Conservation (phyloP, 2,113 vertebrate genomes). For the Heterocephalus glaber region DNA sequence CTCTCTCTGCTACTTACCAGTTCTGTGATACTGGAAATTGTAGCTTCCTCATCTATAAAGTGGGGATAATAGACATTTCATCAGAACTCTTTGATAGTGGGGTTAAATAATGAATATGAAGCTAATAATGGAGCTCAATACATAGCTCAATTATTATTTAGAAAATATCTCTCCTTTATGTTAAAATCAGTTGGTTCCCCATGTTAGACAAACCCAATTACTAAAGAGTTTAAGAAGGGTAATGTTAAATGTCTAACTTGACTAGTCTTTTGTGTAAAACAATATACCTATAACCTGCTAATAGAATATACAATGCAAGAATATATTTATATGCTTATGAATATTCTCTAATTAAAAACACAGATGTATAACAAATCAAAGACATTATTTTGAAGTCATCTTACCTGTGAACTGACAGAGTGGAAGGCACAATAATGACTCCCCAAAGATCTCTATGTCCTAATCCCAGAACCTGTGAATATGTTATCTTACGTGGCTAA, state of each 20-base stretch:
- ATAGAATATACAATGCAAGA: background rate
- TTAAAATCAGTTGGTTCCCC: slow-evolving; percentile 34
- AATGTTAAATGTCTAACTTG: slow-evolving; percentile 25
- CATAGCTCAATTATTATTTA: slow-evolving; percentile 9
- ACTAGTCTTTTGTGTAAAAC: background rate
- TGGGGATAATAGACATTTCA: background rate
- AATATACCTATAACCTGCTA: background rate
- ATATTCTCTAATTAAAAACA: slow-evolving; percentile 4
- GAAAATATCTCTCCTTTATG: background rate
- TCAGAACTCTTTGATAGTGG: background rate
- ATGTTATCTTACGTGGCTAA: background rate
- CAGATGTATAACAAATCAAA: background rate
- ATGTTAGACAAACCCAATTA: background rate
- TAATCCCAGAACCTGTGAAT: background rate
- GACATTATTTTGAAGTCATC: background rate
- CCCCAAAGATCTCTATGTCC: background rate
- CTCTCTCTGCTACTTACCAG: background rate
- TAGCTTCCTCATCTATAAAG: background rate
- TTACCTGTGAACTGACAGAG: background rate
- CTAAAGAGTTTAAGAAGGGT: background rate
- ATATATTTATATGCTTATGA: background rate
- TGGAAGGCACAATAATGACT: background rate
- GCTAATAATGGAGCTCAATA: background rate
- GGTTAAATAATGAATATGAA: slow-evolving; percentile 19
- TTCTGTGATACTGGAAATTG: slow-evolving; percentile 25